A percentile compares a stretch with the other conserved stretches of the same genome.
Conservation (phyloP, 1,140 invertebrate genomes). For the Orussus abietinus region DNA sequence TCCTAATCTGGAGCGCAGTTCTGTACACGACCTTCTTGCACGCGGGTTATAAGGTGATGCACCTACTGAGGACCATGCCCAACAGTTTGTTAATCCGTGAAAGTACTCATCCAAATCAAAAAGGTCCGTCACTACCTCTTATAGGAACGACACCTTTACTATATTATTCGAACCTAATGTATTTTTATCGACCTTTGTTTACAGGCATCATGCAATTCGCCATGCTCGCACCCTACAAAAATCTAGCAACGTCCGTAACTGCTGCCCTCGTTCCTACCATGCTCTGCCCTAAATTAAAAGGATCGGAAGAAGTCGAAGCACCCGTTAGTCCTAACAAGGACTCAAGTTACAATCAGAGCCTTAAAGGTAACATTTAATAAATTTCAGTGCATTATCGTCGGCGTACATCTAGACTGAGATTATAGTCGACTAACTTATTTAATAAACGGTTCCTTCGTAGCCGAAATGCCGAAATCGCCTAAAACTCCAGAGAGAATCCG, state of each 20-base stretch:
- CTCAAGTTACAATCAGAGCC: constrained; percentile 10
- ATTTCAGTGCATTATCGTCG: too few relatives aligned
- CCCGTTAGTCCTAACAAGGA: constrained; percentile 24
- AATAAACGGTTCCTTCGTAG: too few relatives aligned
- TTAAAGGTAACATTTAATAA: constrained; percentile 11
- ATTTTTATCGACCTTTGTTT: constrained; percentile 11
- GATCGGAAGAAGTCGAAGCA: constrained; percentile 43
- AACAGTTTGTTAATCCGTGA: constrained; percentile 48
- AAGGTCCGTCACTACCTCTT: constrained; percentile 40
- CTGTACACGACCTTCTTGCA: constrained; percentile 58
- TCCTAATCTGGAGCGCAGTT: constrained; percentile 58
- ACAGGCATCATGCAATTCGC: constrained; percentile 59
- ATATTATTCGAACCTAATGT: not conserved
- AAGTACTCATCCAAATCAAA: constrained; percentile 47
- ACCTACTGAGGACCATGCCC: constrained; percentile 50
- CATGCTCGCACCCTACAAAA: constrained; percentile 58
- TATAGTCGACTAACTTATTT: too few relatives aligned
- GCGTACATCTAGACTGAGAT: too few relatives aligned
- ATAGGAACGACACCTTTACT: not conserved
- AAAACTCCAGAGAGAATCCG: too few relatives aligned
- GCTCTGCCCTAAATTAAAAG: constrained; percentile 51
- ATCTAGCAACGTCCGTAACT: constrained; percentile 57
- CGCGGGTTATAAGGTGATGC: constrained; percentile 54
- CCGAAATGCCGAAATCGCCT: too few relatives aligned
- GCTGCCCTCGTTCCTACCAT: constrained; percentile 57